These are phyloP conservation scores for Benitochromis conjunctus DNA, from an alignment of 2,113 vertebrate species.

Conservation along the genomic window DNA sequence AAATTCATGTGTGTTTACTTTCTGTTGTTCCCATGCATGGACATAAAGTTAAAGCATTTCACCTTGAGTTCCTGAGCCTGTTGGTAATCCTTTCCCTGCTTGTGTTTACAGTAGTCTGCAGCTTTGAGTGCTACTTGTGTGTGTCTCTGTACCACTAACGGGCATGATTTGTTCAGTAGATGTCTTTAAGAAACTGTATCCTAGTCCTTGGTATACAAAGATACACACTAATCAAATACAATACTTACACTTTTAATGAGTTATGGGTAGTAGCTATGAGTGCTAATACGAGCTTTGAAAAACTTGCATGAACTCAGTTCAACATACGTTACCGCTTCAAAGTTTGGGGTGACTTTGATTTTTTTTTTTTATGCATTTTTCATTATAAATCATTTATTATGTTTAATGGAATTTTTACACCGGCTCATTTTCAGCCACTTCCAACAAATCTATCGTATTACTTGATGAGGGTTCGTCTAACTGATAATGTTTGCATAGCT, in stretches of 20 bases:
- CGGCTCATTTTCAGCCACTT: not conserved
- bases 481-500: not conserved
- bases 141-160: not conserved
- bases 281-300: not conserved
- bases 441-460: not conserved
- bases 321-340: not conserved
- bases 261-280: not conserved
- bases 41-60: conserved; percentile 3
- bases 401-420: not conserved
- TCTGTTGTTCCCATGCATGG: conserved; percentile 60
- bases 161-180: not conserved
- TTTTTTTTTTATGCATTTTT: not conserved
- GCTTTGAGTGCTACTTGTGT: not conserved
- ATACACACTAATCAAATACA: not conserved
- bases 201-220: not conserved
- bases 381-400: not conserved
- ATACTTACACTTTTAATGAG: not conserved
- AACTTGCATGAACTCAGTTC: not conserved
- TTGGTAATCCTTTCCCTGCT: not conserved
- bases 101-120: not conserved
- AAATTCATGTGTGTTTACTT: conserved; percentile 25
- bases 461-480: not conserved
- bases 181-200: conserved; percentile 47
- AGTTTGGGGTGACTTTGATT: not conserved
- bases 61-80: conserved; percentile 4